Base-by-base conservation (phyloP, 2,113 vertebrate species). In the Fregata magnificens region DNA sequence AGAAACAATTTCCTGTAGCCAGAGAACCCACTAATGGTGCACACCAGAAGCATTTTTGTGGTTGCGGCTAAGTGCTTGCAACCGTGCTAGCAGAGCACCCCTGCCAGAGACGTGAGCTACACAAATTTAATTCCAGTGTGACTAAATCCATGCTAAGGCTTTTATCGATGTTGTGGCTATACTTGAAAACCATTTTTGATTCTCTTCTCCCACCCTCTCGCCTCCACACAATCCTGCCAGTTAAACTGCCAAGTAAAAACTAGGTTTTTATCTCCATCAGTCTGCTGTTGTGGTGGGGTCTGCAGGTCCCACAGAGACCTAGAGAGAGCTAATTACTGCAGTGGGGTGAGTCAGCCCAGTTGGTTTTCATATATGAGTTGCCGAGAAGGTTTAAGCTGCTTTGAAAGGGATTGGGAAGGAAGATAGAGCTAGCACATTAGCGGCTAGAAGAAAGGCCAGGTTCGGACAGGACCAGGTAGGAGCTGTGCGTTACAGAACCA, bases 341-440 rank as follows among this genome's bases (percentile, higher is more conserved):
- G 58, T 6, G 49, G 32, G 52, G 63, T 49, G 19, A 79, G 40
- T 28, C 38, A 88, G 82, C 61, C 26, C 87, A 67, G 25, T 0
- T 87, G 87, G 25, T 47, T 40, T 7, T 65, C 72, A 19, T 49
- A 13, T 10, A 42, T 15, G 69, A 47, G 42, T 4, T 47, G 38
- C 15, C 40, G 70, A 42, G 28, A 2, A 40, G 40, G 5, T 29
- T 86, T 55, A 59, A 82, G 36, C 6, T 31, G 20, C 66, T 44
- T 67, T 36, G 22, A 5, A 22, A 77, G 36, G 52, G 44, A 3
- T 5, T 9, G 67, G 45, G 58, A 28, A 69, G 31, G 58, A 40
- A 47, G 29, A 26, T 1, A 17, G 47, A 55, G 49, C 7, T 36
- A 2, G 1, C 3, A 1, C 4, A 16, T 47, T 19, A 25, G 45